Base-by-base conservation (phyloP, 1,140 invertebrate genomes). In the Pygmarrhopalites habei region DNA sequence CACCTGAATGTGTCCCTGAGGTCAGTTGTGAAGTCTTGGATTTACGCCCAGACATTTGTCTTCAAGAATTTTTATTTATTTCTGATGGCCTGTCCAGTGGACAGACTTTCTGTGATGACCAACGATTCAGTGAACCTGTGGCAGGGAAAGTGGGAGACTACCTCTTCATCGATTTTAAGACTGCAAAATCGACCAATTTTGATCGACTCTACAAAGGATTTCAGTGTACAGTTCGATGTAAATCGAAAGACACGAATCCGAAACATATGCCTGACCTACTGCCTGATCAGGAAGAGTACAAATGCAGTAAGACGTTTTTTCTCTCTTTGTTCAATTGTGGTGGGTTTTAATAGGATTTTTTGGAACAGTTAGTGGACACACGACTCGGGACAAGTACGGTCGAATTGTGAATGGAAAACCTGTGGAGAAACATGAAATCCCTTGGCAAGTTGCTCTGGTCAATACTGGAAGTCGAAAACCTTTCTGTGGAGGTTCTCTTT, bases 381-480 rank as follows among this genome's bases (percentile, higher is more conserved):
- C n/a, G n/a, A n/a, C n/a, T n/a, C n/a, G n/a, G n/a, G n/a, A 49
- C 46, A 21, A 23, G 46, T 7, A 19, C 7, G 7, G 23, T 7
- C 12, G 62, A 23, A 58, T 64, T 10, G 62, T 64, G 12, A 29
- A 29, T 15, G 62, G 62, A 30, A n/a, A 25, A 43, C 39, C 35
- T 26, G 57, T 32, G 12, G 28, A 44, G 17, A 32, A 57, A 25
- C 21, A 28, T 7, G 62, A 64, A 35, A 59, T 52, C 35, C 62
- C 62, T 17, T 64, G 62, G 62, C 46, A 41, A 2, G 62, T 60
- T 7, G 47, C 62, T 10, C 49, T 64, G 23, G 62, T 64, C 2
- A 14, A 29, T 12, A 28, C 26, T 2, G 57, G 49, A 21, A 64
- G 46, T 21, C 55, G 62, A 17, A 19, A 23, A 15, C 46, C 53